Percentiles rank a stretch among this genome's conserved stretches.
These are phyloP conservation scores for Scaptomyza cyrtandrae DNA, from an alignment of 2,888 invertebrate species.

Conservation along the genomic window DNA sequence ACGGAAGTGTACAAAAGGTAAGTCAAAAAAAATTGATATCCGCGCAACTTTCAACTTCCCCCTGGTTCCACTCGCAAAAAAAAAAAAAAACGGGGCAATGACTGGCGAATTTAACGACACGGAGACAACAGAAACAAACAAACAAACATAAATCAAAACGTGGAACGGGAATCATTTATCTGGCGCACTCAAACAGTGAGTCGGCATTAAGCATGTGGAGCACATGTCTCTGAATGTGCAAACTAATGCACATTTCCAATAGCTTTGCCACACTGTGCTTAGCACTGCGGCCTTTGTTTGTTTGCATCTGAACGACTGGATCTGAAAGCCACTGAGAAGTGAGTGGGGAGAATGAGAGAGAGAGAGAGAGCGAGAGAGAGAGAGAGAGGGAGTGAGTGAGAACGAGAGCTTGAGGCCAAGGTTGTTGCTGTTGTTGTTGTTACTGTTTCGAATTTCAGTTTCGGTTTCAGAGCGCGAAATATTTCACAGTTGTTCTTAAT, in stretches of 20 bases:
- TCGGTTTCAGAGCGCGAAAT: slow-evolving; percentile 49
- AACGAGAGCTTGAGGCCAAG: slow-evolving; percentile 70
- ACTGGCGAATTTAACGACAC: slow-evolving; percentile 67
- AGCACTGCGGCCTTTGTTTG: slow-evolving; percentile 47
- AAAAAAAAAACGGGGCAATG: slow-evolving; percentile 64
- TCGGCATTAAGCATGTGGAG: not conserved
- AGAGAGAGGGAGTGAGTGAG: not conserved
- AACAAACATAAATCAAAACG: slow-evolving; percentile 56
- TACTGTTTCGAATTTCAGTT: slow-evolving; percentile 56
- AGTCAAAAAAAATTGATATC: slow-evolving; percentile 32
- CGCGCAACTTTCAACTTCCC: slow-evolving; percentile 8
- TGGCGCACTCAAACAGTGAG: not conserved
- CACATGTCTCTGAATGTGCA: not conserved
- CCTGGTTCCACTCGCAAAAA: slow-evolving; percentile 26
- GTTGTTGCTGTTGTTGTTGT: slow-evolving; percentile 58
- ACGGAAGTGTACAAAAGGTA: slow-evolving; percentile 62
- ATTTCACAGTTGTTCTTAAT: slow-evolving; percentile 36
- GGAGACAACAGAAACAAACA: slow-evolving; percentile 26
- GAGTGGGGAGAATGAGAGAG: not conserved
- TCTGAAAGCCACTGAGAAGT: slow-evolving; percentile 14
- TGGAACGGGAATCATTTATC: slow-evolving; percentile 18
- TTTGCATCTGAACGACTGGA: slow-evolving; percentile 44
- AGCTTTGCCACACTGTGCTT: slow-evolving; percentile 64
- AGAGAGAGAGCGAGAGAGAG: not conserved
- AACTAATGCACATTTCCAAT: slow-evolving; percentile 31